These are phyloP conservation scores for Chymomyza procnemis DNA, from an alignment of 2,888 invertebrate genomes.

Conservation along the genomic window DNA sequence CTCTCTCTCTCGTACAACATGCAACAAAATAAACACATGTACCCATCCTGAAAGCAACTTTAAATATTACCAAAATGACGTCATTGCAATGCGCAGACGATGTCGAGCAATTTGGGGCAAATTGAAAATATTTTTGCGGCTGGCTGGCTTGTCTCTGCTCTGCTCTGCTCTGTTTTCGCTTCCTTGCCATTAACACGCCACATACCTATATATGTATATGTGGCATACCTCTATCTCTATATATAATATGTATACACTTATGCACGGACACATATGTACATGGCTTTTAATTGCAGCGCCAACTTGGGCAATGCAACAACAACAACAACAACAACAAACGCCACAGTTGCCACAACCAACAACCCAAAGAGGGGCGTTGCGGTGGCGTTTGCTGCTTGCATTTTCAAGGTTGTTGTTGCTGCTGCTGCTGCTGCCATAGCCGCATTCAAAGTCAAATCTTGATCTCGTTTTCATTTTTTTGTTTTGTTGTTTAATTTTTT, in stretches of 20 bases:
- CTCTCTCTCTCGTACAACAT: neutral
- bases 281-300: slow-evolving; percentile 62
- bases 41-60: slow-evolving; percentile 4
- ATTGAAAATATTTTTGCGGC: slow-evolving; percentile 4
- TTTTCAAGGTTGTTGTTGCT: neutral
- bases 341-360: slow-evolving; percentile 44
- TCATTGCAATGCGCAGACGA: slow-evolving; percentile 31
- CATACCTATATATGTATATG: slow-evolving; percentile 32
- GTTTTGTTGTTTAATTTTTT: slow-evolving; percentile 18
- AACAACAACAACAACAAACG: slow-evolving; percentile 44
- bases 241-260: neutral
- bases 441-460: slow-evolving; percentile 54
- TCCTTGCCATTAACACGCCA: slow-evolving; percentile 34
- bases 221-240: neutral
- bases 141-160: neutral
- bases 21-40: neutral
- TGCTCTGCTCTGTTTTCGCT: slow-evolving; percentile 6
- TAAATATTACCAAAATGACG: slow-evolving; percentile 46
- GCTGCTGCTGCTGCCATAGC: slow-evolving; percentile 8
- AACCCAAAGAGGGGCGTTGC: no score
- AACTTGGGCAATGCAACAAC: slow-evolving; percentile 64
- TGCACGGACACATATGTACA: slow-evolving; percentile 7
- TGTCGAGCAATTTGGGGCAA: slow-evolving; percentile 42
- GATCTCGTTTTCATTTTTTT: slow-evolving; percentile 49
- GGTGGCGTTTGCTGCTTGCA: no score